phyloP scores from a whole-genome alignment of 2,888 invertebrate species.

The Tortricodes alternella region DNA sequence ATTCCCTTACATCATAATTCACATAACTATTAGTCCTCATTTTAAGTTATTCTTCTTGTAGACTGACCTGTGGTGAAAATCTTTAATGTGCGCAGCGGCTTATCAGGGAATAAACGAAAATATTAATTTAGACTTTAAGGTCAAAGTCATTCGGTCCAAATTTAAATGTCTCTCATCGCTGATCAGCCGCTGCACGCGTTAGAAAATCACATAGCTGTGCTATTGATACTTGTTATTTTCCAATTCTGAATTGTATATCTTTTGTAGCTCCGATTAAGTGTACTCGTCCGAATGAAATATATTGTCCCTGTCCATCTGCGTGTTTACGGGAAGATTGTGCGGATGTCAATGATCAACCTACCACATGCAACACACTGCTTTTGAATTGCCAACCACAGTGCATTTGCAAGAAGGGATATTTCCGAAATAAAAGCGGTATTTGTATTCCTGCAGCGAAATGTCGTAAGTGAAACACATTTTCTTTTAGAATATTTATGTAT shows the following conservation, averaged over 20 bases:
- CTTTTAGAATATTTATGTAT: no score
- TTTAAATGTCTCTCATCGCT: no score
- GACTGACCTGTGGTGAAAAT: no score
- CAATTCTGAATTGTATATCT: not conserved
- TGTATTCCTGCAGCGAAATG: slow-evolving; percentile 46
- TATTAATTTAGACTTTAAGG: no score
- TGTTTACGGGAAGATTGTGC: slow-evolving; percentile 40
- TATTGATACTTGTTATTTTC: not conserved
- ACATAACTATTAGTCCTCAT: no score
- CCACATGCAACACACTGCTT: slow-evolving; percentile 44
- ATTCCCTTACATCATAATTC: no score
- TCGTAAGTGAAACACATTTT: slow-evolving; percentile 29
- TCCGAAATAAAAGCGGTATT: slow-evolving; percentile 41
- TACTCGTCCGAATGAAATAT: slow-evolving; percentile 49
- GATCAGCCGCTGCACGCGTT: no score
- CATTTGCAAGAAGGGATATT: slow-evolving; percentile 43
- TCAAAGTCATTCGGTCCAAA: no score
- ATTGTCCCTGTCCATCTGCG: slow-evolving; percentile 41
- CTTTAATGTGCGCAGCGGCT: no score
- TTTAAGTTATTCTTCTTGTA: no score
- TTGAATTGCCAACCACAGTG: slow-evolving; percentile 51
- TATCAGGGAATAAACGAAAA: no score
- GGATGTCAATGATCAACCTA: slow-evolving; percentile 30
- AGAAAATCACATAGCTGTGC: no score
- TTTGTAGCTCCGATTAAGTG: slow-evolving; percentile 48